A percentile compares a stretch with the other conserved stretches of the same genome.
phyloP scores from a whole-genome alignment of 2,797 vertebrate species.

The Podarcis siculus region DNA sequence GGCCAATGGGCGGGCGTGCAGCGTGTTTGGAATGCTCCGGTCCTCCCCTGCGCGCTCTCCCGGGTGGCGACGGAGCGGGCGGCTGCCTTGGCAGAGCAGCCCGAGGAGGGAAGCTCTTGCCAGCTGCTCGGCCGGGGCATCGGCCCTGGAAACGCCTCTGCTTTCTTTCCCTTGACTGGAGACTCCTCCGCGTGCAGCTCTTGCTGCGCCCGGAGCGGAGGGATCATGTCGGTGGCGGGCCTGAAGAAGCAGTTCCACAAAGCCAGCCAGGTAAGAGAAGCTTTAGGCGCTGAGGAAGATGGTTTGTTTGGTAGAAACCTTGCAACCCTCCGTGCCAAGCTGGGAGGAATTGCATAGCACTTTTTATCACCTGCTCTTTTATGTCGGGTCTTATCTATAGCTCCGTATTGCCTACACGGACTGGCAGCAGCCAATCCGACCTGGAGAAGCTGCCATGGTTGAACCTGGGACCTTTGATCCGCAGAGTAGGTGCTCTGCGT shows the following conservation, averaged over 20 bases:
- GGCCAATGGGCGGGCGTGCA: constrained; percentile 50
- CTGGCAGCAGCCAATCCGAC: too few species aligned
- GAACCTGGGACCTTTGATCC: too few species aligned
- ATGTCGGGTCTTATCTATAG: too few species aligned
- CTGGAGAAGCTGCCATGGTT: too few species aligned
- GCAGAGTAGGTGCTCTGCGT: too few species aligned
- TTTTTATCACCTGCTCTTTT: not conserved
- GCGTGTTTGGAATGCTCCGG: constrained; percentile 40
- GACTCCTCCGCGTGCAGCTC: not conserved
- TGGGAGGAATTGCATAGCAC: not conserved
- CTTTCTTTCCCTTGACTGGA: not conserved
- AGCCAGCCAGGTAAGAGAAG: constrained; percentile 89
- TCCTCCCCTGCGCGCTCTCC: constrained; percentile 28
- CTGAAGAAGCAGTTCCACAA: constrained; percentile 97
- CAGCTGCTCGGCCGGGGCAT: constrained; percentile 34
- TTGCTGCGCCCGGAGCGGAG: not conserved
- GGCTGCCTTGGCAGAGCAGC: too few species aligned
- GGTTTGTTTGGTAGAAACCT: not conserved
- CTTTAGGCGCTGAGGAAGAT: not conserved
- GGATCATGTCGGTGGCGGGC: constrained; percentile 91
- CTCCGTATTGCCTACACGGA: too few species aligned
- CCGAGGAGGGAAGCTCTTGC: constrained; percentile 8
- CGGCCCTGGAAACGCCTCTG: not conserved
- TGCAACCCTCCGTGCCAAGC: not conserved
- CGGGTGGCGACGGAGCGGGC: not conserved